Evolutionary conservation across 2,113 vertebrate species (phyloP).

Genomic region (Odontesthes bonariensis): DNA sequence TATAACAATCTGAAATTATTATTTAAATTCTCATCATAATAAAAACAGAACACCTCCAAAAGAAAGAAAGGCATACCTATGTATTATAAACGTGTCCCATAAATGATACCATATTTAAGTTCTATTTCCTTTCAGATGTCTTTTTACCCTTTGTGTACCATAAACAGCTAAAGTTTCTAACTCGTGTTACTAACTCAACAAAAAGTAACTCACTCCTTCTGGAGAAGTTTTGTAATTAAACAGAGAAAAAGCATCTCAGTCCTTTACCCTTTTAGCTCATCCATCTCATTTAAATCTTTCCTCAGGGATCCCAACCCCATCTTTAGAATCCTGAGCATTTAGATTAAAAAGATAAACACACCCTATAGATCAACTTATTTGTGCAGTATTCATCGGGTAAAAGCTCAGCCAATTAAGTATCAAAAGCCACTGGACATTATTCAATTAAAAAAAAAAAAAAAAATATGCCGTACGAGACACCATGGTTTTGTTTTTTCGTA

Average conservation of each 20-base stretch:
- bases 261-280: conserved; percentile 51
- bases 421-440: conserved; percentile 16
- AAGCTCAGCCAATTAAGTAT: conserved; percentile 59
- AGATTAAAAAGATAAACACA: conserved; percentile 69
- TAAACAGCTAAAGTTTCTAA: neutral
- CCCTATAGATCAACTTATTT: conserved; percentile 65
- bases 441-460: no score
- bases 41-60: no score
- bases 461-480: neutral
- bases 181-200: neutral
- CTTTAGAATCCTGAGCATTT: conserved; percentile 68
- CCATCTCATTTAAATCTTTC: conserved; percentile 50
- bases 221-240: conserved; percentile 41
- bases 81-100: no score
- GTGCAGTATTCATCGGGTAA: conserved; percentile 39
- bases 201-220: neutral
- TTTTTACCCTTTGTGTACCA: neutral
- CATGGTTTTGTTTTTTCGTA: neutral
- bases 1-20: neutral
- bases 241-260: conserved; percentile 10
- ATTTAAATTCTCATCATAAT: neutral
- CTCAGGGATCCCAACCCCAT: conserved; percentile 36
- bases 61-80: no score
- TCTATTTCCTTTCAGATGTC: no score
- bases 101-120: no score